Base-by-base conservation (phyloP, 2,113 vertebrate genomes). In the Ranitomeya imitator region DNA sequence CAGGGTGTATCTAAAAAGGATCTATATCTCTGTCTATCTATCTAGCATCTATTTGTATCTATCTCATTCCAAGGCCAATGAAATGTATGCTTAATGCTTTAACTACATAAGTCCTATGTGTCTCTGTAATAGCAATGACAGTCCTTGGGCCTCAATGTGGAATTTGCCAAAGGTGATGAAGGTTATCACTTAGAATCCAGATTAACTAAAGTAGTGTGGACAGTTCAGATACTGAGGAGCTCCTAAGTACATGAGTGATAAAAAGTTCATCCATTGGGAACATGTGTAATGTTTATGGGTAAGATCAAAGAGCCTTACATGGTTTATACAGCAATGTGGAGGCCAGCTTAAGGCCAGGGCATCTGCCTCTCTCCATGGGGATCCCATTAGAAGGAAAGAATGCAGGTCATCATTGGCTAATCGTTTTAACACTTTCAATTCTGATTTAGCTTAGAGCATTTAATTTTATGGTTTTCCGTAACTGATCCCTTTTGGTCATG, bases 231-330 rank as follows among this genome's bases (percentile, higher is more conserved):
- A 26, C 79, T 60, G 37, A 82, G 37, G 2, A 83, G 83, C 69
- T 88, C 63, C 67, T 82, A 83, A 74, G 55, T 83, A 88, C 67
- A 88, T 15, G 60, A 63, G 69, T 83, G 86, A 83, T 83, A 88
- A 88, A 82, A 88, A 76, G 86, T 88, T 88, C 86, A 83, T 83
- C 82, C 79, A 87, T 82, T 60, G 65, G 78, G 63, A 87, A 82
- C 86, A 82, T 71, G 83, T 88, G 86, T 82, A 88, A 83, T 80
- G 71, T 87, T 87, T 87, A 87, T 87, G 79, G 51, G 57, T 19
- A 65, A 87, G 86, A 81, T 87, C 78, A 87, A 87, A 87, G 86
- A 57, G 79, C 78, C 79, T 45, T 59, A 65, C 57, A 76, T 63
- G 19, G 69, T 88, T 88, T 83, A 88, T 83, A 61, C 63, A 74